phyloP scores from a whole-genome alignment of 2,888 invertebrate genomes.

The Prenolepis imparis region DNA sequence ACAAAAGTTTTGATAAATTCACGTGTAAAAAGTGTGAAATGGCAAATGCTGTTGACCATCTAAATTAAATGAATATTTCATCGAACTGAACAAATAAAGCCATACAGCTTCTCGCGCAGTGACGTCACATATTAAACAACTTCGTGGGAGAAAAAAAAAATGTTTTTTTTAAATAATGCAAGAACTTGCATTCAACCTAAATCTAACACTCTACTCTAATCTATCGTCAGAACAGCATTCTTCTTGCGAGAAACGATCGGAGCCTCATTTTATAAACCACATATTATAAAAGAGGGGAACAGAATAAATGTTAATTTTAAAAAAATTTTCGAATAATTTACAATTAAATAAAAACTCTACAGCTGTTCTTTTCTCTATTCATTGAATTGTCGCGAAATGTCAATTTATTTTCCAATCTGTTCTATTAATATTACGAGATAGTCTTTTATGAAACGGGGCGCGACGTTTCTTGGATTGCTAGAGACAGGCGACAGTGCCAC shows the following conservation, averaged over 20 bases:
- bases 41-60: neutral
- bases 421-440: neutral
- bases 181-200: conserved; percentile 18
- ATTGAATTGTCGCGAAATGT: neutral
- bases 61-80: conserved; percentile 45
- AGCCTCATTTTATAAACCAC: conserved; percentile 23
- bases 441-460: conserved; percentile 35
- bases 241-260: conserved; percentile 13
- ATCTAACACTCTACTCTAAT: conserved; percentile 16
- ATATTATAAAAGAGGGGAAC: neutral
- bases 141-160: conserved; percentile 14
- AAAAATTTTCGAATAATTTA: neutral
- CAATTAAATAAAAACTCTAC: neutral
- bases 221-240: conserved; percentile 25
- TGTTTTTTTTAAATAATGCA: conserved; percentile 3
- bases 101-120: conserved; percentile 12
- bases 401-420: neutral
- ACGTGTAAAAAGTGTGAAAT: conserved; percentile 17
- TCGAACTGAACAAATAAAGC: conserved; percentile 42
- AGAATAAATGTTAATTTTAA: neutral
- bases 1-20: conserved; percentile 45
- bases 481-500: conserved; percentile 38
- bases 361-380: neutral
- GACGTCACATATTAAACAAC: conserved; percentile 25
- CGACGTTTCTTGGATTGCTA: conserved; percentile 27